Evolutionary conservation across 2,888 invertebrate species (phyloP), one percentile per base, ranked within the genome.

Genomic region (Herminia tarsipennalis): DNA sequence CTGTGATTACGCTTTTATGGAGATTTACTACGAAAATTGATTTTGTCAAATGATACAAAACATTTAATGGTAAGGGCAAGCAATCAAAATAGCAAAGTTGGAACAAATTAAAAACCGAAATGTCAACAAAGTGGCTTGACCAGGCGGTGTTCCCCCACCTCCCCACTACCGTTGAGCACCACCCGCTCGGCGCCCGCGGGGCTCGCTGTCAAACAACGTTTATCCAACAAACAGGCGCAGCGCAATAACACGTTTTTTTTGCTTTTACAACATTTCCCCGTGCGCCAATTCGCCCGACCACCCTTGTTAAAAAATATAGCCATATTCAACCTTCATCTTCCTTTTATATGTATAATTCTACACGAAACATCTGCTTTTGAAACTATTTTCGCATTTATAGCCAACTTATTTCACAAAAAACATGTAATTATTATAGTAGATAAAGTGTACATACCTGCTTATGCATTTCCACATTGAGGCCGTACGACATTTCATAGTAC

Each of bases 401-500:
- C 44, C 44, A 44, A 33, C 21, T 38, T 44, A 38, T 14, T 29
- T 25, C 20, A 25, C 28, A 24, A 13, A 28, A 20, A 14, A 12
- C 10, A n/a, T 17, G 3, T n/a, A 3, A 29, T 16, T 21, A 27
- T 43, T 45, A 10, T 25, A 24, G 25, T 37, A 40, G 52, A 30
- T 29, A 55, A 48, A 54, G 34, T 8, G 58, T 64, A 85, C 94
- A 92, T 93, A 97, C 97, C 96, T 98, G 98, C 94, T 98, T 98
- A 92, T 98, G 98, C 97, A 98, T 97, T 93, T 98, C 98, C 84
- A 97, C 97, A 92, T 98, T 98, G 91, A 98, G 95, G 76, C 98
- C 98, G 92, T 98, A 98, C 45, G 98, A 98, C 98, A 98, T 98
- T 94, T 98, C 98, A 93, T 98, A 98, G 93, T 98, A 98, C 97